Evolutionary conservation across 1,140 invertebrate species (phyloP), one percentile per base, ranked within the genome.

Genomic region (Bombyx mandarina): DNA sequence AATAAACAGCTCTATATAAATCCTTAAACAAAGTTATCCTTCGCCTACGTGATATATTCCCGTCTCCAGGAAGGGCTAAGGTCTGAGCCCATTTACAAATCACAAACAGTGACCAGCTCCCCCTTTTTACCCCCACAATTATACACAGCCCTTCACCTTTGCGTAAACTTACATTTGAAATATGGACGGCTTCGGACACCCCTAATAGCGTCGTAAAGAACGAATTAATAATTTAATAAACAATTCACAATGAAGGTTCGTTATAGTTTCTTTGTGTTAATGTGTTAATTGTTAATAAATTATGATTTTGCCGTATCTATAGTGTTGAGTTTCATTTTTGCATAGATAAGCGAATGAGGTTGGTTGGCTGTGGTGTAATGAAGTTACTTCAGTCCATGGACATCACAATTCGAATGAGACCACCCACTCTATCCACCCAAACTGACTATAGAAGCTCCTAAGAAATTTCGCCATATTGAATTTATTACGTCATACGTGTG

Each of bases 71-170:
- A 86, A 86, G 83, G 83, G 79, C 79, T 79, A 83, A 84, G 83
- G 83, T 80, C 80, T 77, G 78, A 81, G 70, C 81, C 83, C 83
- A 84, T 86, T 86, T 86, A 86, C 83, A 86, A 86, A 86, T 86
- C 83, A 86, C 83, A 86, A 86, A 86, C 83, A 86, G 77, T 86
- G 83, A 84, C 81, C 81, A 77, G 71, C 81, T 72, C 63, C 62
- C 62, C 58, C 53, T 43, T 51, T 61, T 58, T 63, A 52, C 61
- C 58, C 62, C 64, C 65, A 74, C 79, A 86, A 79, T 84, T 79
- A 82, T 79, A 79, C 77, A 79, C 77, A 81, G 79, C 82, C 79
- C 77, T 76, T 77, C 76, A 82, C 82, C 82, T 85, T 82, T 35
- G 69, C 66, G 57, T 62, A 48, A 62, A 71, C 69, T 74, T 77